These are phyloP conservation scores for Poecilobothrus nobilitatus DNA, from an alignment of 2,888 invertebrate species.

Conservation along the genomic window DNA sequence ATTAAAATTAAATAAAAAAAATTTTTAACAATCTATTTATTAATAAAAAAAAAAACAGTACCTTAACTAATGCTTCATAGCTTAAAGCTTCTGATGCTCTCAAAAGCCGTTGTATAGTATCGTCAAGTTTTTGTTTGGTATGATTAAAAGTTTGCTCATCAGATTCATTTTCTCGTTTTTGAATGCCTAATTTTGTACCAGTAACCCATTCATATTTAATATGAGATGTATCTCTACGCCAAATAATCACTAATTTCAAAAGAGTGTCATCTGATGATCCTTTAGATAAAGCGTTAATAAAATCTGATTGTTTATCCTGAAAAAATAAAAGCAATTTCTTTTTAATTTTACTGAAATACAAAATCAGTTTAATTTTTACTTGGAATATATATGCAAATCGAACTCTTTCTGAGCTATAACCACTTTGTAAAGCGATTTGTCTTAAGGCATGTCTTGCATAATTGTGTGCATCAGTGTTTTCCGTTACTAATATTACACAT, in stretches of 20 bases:
- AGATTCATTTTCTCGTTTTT: conserved; percentile 35
- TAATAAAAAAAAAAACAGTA: conserved; percentile 34
- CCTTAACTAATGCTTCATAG: conserved; percentile 71
- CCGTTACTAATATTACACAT: conserved; percentile 72
- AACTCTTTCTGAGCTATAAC: conserved; percentile 59
- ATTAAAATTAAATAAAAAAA: neutral
- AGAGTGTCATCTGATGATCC: conserved; percentile 56
- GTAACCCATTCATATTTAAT: conserved; percentile 83
- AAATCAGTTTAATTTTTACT: conserved; percentile 44
- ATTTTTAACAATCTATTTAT: neutral
- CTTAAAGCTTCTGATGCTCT: conserved; percentile 65
- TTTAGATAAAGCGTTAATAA: conserved; percentile 54
- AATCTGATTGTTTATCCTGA: conserved; percentile 59
- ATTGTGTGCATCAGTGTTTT: conserved; percentile 46
- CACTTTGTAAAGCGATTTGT: conserved; percentile 59
- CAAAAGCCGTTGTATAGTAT: conserved; percentile 61
- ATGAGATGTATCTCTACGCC: conserved; percentile 78
- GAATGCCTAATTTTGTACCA: conserved; percentile 35
- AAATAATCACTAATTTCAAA: conserved; percentile 76
- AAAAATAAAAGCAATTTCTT: conserved; percentile 11
- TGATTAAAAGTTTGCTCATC: conserved; percentile 54
- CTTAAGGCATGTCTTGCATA: conserved; percentile 57
- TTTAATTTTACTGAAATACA: neutral
- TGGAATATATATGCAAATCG: conserved; percentile 83
- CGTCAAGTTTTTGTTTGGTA: conserved; percentile 63